Evolutionary conservation across 2,113 vertebrate species (phyloP), one percentile per base, ranked within the genome.

Genomic region (Galemys pyrenaicus): DNA sequence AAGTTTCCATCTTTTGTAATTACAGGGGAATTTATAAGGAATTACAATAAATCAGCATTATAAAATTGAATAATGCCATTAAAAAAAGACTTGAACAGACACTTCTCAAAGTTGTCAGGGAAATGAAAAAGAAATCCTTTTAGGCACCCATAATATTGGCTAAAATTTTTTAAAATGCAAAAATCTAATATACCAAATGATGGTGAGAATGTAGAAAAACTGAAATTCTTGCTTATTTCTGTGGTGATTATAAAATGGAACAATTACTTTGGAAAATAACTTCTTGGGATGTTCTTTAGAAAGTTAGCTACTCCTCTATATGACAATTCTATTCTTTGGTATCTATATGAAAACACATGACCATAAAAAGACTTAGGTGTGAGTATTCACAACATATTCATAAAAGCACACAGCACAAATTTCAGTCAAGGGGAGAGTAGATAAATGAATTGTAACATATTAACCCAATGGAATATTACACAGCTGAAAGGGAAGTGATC

Each of bases 101-200:
- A 39, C 9, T 58, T 83, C 44, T 75, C 49, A 75, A 80, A 92
- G 41, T 87, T 19, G 83, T 2, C 17, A 94, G 65, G 82, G 85
- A 87, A 92, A 73, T 46, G 11, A 24, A 92, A 54, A n/a, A 93
- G 9, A 83, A 88, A 94, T 56, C 12, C 51, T 87, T 92, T 71
- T n/a, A 83, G 54, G 19, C 2, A 83, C 2, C 1, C 15, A 65
- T 39, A 65, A 22, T 10, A 64, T 54, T 71, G 28, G 24, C 35
- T 89, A 75, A 91, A 92, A 65, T 39, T 44, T 56, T 56, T 70
- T 37, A 73, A 95, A 83, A 19, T 68, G 58, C 17, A 71, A 65
- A 64, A 73, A 64, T 20, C 24, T 79, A 86, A 46, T 30, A 77
- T 16, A 37, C 49, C 49, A 78, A 65, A 74, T 39, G 13, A n/a